Evolutionary conservation across 2,888 invertebrate genomes (phyloP), one percentile per base, ranked within the genome.

Genomic region (Spialia ferax): DNA sequence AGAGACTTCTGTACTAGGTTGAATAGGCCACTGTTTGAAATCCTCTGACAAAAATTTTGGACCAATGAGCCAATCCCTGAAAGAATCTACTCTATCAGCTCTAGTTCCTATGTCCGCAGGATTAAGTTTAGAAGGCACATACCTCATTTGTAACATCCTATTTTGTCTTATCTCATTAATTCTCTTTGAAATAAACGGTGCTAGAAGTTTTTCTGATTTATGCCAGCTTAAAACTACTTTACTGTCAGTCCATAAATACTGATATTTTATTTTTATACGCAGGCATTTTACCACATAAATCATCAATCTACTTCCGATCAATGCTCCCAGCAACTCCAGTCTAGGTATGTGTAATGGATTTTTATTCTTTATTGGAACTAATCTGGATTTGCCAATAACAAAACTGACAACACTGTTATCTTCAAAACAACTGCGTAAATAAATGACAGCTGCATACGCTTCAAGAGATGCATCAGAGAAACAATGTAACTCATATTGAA

Each of bases 301-400:
- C 2, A 48, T 10, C 3, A 48, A 20, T 20, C 48, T 48, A 48
- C 48, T 13, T 4, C 48, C 48, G 2, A 48, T 48, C 3, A 48
- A 11, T 3, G 7, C 48, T 18, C 10, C 48, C 7, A 48, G 20
- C 8, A 48, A 20, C 7, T 20, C 48, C 10, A 48, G 10, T 48
- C 20, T 20, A 10, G 48, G 48, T 10, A 20, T 48, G 2, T 48
- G 48, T 48, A 48, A 8, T 10, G 11, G 8, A 18, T 20, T 8
- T 20, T 48, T 1, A 13, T 48, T 10, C 48, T 48, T 48, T 18
- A 48, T 13, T 3, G 20, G 48, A 8, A 48, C 48, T 20, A 48
- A 10, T 20, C 71, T 66, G 13, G 69, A 68, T 18, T 72, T 72
- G 48, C 69, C 72, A 63, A 72, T 73, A 50, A 73, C 63, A 63